phyloP scores from a whole-genome alignment of 2,113 vertebrate genomes.

The Odobenus rosmarus region DNA sequence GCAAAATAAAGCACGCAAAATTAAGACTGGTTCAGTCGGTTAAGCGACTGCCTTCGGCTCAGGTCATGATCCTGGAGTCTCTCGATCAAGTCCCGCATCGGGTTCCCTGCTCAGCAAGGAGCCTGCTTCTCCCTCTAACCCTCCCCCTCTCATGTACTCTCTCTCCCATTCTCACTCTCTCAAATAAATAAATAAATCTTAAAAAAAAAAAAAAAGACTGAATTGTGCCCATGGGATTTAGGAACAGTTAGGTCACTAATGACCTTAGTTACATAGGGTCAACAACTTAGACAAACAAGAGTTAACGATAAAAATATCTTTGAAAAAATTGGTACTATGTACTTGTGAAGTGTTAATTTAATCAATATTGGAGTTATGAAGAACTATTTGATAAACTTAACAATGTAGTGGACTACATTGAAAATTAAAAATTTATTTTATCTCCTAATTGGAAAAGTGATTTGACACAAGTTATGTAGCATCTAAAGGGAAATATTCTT shows the following conservation, averaged over 20 bases:
- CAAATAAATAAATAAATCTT: too few relatives aligned
- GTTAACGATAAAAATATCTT: background rate
- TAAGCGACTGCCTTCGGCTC: too few relatives aligned
- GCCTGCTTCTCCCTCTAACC: too few relatives aligned
- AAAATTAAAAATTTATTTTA: constrained; percentile 11
- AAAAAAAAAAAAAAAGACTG: too few relatives aligned
- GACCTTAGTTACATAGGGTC: background rate
- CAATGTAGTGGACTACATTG: background rate
- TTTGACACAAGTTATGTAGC: background rate
- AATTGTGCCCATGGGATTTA: background rate
- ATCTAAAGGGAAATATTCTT: background rate
- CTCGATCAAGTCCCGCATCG: too few relatives aligned
- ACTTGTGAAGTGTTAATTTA: background rate
- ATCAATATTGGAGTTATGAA: background rate
- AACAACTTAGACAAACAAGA: background rate
- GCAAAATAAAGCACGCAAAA: background rate
- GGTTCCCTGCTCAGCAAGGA: too few relatives aligned
- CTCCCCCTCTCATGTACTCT: too few relatives aligned
- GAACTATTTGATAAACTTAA: background rate
- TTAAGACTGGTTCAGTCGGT: background rate
- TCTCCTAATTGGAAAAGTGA: background rate
- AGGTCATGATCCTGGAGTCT: too few relatives aligned
- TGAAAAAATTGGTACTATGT: background rate
- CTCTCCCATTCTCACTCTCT: too few relatives aligned
- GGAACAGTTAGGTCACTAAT: background rate